A percentile compares a stretch with the other conserved stretches of the same genome.
Evolutionary conservation across 2,113 vertebrate species (phyloP).

Genomic region (Anguilla japonica): DNA sequence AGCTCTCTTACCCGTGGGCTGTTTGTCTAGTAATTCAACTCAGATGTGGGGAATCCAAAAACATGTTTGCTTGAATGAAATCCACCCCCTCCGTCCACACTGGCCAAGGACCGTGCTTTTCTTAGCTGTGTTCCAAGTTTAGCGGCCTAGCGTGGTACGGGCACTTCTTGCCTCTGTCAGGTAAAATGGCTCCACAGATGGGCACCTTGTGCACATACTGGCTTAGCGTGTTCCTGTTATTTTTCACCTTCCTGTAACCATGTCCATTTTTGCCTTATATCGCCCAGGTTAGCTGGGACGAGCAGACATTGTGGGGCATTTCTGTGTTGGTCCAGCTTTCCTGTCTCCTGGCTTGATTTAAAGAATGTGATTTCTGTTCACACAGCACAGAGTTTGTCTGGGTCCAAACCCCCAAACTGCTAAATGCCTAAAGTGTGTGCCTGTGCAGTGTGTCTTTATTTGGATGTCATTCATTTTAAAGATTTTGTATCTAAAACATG

Average conservation of each 20-base stretch:
- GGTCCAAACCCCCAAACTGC: conserved; percentile 33
- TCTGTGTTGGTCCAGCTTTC: conserved; percentile 35
- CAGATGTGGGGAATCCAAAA: conserved; percentile 76
- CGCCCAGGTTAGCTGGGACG: background rate
- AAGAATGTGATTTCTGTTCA: conserved; percentile 38
- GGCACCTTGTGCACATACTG: conserved; percentile 53
- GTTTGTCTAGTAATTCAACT: conserved; percentile 79
- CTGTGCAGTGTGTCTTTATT: conserved; percentile 45
- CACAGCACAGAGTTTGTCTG: conserved; percentile 48
- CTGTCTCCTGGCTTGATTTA: conserved; percentile 44
- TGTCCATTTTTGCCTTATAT: conserved; percentile 23
- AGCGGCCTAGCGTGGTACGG: conserved; percentile 63
- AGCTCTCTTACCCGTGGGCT: conserved; percentile 69
- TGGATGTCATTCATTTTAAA: conserved; percentile 65
- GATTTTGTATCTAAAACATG: conserved; percentile 60
- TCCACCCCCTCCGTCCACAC: conserved; percentile 67
- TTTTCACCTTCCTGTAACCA: conserved; percentile 47
- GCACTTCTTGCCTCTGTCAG: conserved; percentile 62
- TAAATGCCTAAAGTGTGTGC: conserved; percentile 19
- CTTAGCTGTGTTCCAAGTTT: conserved; percentile 70
- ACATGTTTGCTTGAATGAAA: conserved; percentile 76
- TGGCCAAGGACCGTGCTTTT: conserved; percentile 71
- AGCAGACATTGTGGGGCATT: conserved; percentile 26
- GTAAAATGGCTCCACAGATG: conserved; percentile 53
- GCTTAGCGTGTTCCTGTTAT: conserved; percentile 48